Evolutionary conservation across 1,140 invertebrate species (phyloP), one percentile per base, ranked within the genome.

Genomic region (Dryas iulia): DNA sequence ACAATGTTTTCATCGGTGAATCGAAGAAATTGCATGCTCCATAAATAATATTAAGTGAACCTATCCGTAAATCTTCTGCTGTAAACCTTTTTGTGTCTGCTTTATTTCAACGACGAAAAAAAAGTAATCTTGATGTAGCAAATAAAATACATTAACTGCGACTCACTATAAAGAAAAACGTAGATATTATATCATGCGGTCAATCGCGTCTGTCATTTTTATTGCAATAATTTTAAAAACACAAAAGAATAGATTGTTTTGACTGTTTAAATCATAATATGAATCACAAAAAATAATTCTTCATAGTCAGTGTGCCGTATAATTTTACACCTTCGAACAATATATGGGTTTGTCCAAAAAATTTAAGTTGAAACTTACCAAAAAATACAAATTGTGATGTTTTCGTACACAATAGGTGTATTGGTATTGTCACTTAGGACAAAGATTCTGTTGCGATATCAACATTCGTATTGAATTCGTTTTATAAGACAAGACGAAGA

Each of bases 251-350:
- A 83, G 69, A 82, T 84, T 88, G 78, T 87, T 90, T 86, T 84
- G 84, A 81, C 76, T 83, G 69, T 72, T 70, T 76, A 81, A 71
- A 83, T 88, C 84, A 87, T 79, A 85, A 85, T 81, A 89, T 88
- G 84, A 88, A 89, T 84, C 82, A 80, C 77, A 77, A 78, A 68
- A 67, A 73, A 83, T 77, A 79, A 80, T 77, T 80, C 73, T 80
- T 73, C 65, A 72, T 67, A 81, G 66, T 73, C 72, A 65, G 69
- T 76, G 75, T 72, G 69, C 70, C 74, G 79, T 71, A 81, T 87
- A 85, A 85, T 86, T 86, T 89, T 84, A 89, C 80, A 90, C 78
- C 74, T 82, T 69, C 66, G 83, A 88, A 89, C 84, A 89, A 91
- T 82, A 81, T 67, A 71, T 73, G 76, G 77, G 88, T 89, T 84